Conservation (phyloP, 1,140 invertebrate species). For the Heliconius nattereri region DNA sequence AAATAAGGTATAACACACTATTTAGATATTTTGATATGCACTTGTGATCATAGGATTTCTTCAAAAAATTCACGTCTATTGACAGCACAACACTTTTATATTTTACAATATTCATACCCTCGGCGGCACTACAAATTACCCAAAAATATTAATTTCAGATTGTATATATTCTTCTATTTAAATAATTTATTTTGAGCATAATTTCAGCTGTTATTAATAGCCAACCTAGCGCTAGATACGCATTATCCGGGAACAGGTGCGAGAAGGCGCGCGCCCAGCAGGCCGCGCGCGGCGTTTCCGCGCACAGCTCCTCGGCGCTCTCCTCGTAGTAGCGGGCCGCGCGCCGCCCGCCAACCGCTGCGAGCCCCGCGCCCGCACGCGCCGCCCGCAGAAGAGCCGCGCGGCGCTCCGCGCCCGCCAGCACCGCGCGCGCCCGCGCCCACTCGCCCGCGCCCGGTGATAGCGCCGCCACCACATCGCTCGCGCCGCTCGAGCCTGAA, state of each 20-base stretch:
- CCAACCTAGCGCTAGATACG: constrained; percentile 47
- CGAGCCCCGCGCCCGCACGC: not conserved
- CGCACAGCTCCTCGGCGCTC: constrained; percentile 32
- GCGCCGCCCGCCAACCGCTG: constrained; percentile 9
- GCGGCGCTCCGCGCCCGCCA: constrained; percentile 33
- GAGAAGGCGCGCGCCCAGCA: constrained; percentile 41
- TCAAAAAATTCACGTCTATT: too few relatives aligned
- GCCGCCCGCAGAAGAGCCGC: constrained; percentile 16
- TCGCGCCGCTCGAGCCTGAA: constrained; percentile 22
- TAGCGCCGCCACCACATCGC: constrained; percentile 36
- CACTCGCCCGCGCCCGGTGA: constrained; percentile 49
- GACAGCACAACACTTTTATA: too few relatives aligned
- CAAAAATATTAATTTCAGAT: too few relatives aligned
- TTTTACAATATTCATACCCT: too few relatives aligned
- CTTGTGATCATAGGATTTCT: too few relatives aligned
- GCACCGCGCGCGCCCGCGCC: constrained; percentile 46
- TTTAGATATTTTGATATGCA: too few relatives aligned
- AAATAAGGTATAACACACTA: too few relatives aligned
- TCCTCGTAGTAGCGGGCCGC: constrained; percentile 41
- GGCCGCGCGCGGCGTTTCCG: constrained; percentile 15
- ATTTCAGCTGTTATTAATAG: not conserved
- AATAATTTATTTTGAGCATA: not conserved
- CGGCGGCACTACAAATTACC: too few relatives aligned
- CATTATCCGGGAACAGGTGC: constrained; percentile 47
- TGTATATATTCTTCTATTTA: too few relatives aligned